Percentiles rank a stretch among this genome's conserved stretches.
phyloP scores from a whole-genome alignment of 2,113 vertebrate genomes.

The Lophotis ruficrista region DNA sequence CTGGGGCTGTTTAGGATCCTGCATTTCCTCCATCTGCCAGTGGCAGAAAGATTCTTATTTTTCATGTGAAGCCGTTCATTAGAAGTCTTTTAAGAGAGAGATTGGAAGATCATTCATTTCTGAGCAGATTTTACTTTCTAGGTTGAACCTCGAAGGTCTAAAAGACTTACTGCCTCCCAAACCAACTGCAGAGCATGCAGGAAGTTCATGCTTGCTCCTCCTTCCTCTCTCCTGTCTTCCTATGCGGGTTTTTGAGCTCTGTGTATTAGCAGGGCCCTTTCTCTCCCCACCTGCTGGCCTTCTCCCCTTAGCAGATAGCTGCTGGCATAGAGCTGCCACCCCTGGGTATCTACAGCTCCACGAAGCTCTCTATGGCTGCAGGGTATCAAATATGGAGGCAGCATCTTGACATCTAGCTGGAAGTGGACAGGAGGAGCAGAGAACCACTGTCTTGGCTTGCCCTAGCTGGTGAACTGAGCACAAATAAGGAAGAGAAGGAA shows the following conservation, averaged over 20 bases:
- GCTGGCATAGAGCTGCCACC: constrained; percentile 77
- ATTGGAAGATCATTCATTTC: background rate
- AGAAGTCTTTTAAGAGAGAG: background rate
- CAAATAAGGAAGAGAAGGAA: background rate
- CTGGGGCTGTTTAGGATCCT: background rate
- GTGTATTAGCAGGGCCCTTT: constrained; percentile 76
- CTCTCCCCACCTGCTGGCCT: constrained; percentile 56
- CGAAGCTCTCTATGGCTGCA: constrained; percentile 76
- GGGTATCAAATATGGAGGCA: background rate
- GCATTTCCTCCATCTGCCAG: background rate
- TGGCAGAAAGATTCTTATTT: background rate
- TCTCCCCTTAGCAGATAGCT: background rate
- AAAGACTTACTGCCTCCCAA: background rate
- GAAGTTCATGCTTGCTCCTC: background rate
- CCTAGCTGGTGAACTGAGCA: background rate
- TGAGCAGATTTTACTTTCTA: background rate
- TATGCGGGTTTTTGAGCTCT: background rate
- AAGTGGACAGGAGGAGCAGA: constrained; percentile 36
- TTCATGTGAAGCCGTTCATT: background rate
- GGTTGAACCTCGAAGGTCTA: background rate
- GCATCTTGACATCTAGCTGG: background rate
- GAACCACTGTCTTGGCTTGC: background rate
- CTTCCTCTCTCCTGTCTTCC: background rate
- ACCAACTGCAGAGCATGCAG: background rate
- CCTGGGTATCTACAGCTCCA: constrained; percentile 77